These are phyloP conservation scores for Eupithecia insigniata DNA, from an alignment of 2,888 invertebrate genomes.

Conservation along the genomic window DNA sequence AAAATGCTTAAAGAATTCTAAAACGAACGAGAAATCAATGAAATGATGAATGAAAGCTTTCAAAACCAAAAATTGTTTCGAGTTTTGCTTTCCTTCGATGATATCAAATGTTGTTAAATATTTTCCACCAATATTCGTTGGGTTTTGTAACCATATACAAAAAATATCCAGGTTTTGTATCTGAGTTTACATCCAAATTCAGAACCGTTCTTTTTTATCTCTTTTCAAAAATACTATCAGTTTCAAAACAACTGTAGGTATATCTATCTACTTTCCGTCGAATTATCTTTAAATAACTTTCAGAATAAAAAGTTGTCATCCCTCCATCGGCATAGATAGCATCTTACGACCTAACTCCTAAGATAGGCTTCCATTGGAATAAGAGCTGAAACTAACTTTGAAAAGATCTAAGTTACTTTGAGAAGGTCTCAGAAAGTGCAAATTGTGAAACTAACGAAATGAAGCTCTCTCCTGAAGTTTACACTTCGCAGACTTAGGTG, in stretches of 20 bases:
- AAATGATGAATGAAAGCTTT: no score
- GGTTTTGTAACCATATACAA: no score
- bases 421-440: slow-evolving; percentile 7
- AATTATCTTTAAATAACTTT: background rate
- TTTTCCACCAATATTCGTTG: no score
- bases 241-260: no score
- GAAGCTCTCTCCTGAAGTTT: background rate
- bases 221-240: background rate
- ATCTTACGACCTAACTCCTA: background rate
- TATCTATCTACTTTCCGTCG: no score
- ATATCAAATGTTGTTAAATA: no score
- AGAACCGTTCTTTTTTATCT: background rate
- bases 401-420: slow-evolving; percentile 3
- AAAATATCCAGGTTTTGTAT: no score
- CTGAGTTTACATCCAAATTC: background rate
- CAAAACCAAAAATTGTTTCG: no score
- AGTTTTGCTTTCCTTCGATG: no score
- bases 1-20: no score
- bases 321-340: background rate
- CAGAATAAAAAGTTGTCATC: background rate
- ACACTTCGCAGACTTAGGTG: background rate
- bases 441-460: slow-evolving; percentile 11
- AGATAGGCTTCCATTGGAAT: background rate
- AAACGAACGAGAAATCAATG: no score
- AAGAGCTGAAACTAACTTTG: slow-evolving; percentile 7